Conservation (phyloP, 2,888 invertebrate genomes). For the Willowsia nigromaculata region DNA sequence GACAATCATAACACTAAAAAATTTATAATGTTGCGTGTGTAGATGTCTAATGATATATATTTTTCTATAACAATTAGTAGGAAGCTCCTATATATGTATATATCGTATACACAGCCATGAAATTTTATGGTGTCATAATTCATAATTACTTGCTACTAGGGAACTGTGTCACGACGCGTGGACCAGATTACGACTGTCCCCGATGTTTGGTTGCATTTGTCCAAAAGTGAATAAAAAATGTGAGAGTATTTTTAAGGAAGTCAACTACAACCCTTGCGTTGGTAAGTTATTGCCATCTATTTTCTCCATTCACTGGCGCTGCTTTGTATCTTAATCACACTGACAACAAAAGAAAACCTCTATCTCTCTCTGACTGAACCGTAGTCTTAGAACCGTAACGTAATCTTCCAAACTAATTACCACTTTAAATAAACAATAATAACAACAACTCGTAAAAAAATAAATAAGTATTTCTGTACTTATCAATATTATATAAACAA, state of each 20-base stretch:
- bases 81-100: not conserved
- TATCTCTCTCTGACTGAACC: slow-evolving; percentile 54
- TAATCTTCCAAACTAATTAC: slow-evolving; percentile 19
- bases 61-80: no score
- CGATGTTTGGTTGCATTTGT: slow-evolving; percentile 95
- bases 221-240: slow-evolving; percentile 93
- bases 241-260: slow-evolving; percentile 92
- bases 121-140: not conserved
- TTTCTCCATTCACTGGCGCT: slow-evolving; percentile 47
- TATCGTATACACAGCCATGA: not conserved
- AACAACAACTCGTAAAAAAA: not conserved
- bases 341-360: slow-evolving; percentile 32
- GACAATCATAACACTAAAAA: no score
- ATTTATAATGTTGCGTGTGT: no score
- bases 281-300: slow-evolving; percentile 85
- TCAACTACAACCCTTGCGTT: slow-evolving; percentile 96
- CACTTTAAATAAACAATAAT: not conserved
- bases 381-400: slow-evolving; percentile 54
- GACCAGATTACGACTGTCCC: slow-evolving; percentile 91
- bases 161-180: slow-evolving; percentile 92
- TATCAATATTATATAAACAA: not conserved
- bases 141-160: slow-evolving; percentile 82
- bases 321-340: slow-evolving; percentile 53
- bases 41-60: no score
- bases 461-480: no score